Conservation (phyloP, 1,140 invertebrate species). For the Dufourea novaeangliae region DNA sequence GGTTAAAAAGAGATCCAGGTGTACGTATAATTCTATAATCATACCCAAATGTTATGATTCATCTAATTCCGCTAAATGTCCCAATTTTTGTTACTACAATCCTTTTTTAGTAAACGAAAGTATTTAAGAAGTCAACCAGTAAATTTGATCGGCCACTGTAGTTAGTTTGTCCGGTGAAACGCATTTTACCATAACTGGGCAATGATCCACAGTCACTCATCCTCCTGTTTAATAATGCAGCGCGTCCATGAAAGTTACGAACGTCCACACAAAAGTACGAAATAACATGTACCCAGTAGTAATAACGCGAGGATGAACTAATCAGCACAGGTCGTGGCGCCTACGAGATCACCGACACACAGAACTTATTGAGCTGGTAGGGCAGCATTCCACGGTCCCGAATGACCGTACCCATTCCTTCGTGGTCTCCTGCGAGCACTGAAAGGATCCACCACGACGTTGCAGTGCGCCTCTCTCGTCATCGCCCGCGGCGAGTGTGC, state of each 20-base stretch:
- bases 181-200: background rate
- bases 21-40: too few species aligned
- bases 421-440: slow-evolving; percentile 18
- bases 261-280: background rate
- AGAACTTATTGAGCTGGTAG: slow-evolving; percentile 43
- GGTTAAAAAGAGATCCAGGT: too few species aligned
- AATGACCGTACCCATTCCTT: slow-evolving; percentile 37
- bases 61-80: too few species aligned
- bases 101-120: too few species aligned
- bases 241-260: background rate
- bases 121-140: too few species aligned
- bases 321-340: slow-evolving; percentile 32
- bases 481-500: background rate
- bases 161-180: too few species aligned
- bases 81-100: too few species aligned
- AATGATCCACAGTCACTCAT: background rate
- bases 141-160: too few species aligned
- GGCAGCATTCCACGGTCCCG: slow-evolving; percentile 50
- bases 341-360: slow-evolving; percentile 29
- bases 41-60: too few species aligned
- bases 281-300: slow-evolving; percentile 13
- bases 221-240: background rate
- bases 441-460: slow-evolving; percentile 17
- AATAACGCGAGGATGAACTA: slow-evolving; percentile 24
- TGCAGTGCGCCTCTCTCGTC: background rate